phyloP scores from a whole-genome alignment of 1,140 invertebrate species.

The Homalodisca vitripennis region DNA sequence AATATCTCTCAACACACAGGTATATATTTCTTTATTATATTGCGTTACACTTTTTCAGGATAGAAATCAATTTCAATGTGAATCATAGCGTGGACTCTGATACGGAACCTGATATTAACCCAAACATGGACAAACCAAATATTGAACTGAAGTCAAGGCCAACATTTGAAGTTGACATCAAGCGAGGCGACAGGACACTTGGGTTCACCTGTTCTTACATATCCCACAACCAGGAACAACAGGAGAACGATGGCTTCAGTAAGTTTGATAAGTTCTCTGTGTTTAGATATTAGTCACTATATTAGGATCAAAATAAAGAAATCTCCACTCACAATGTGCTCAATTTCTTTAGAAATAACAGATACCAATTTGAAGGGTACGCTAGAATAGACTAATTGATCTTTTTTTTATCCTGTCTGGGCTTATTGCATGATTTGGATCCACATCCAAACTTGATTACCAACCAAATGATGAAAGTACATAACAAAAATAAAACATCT shows the following conservation, averaged over 20 bases:
- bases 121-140: conserved; percentile 63
- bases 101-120: conserved; percentile 61
- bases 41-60: conserved; percentile 51
- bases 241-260: conserved; percentile 67
- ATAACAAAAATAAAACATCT: too few species aligned
- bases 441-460: too few species aligned
- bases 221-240: conserved; percentile 53
- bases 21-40: too few species aligned
- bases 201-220: conserved; percentile 81
- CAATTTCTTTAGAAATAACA: too few species aligned
- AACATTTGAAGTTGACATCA: conserved; percentile 79
- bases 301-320: too few species aligned
- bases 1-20: not conserved
- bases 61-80: conserved; percentile 79
- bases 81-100: conserved; percentile 88
- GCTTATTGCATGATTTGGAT: too few species aligned
- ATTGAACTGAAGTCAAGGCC: conserved; percentile 86
- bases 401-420: too few species aligned
- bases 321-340: too few species aligned
- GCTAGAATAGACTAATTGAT: too few species aligned
- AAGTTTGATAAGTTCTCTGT: conserved; percentile 42
- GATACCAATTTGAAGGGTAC: too few species aligned
- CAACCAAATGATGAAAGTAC: too few species aligned
- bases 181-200: conserved; percentile 70
- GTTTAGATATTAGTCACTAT: too few species aligned